Base-by-base conservation (phyloP, 2,113 vertebrate genomes). In the Xenopus borealis region DNA sequence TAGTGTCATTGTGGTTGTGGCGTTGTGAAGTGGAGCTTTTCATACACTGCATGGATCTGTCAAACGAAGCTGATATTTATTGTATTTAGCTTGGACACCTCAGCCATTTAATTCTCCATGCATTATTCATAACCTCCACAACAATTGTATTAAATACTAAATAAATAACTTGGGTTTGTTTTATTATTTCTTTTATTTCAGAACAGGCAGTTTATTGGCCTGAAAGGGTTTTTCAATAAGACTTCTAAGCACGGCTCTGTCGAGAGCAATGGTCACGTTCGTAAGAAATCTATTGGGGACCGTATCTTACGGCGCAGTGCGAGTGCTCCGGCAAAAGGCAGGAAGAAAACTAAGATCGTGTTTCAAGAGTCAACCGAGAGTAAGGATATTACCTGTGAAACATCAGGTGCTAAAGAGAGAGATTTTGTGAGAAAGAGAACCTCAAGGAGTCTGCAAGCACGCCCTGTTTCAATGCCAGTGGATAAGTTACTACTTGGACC, bases 291-390 rank as follows among this genome's bases (percentile, higher is more conserved):
- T 0, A 86, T 96, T 4, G 94, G 95, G 7, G 94, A 97, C 12
- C 92, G 94, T 52, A 87, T 98, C 71, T 91, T 99, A 66, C 91
- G 96, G 0, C 95, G 97, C 78, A 97, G 96, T 0, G 96, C 94
- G 75, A 99, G 97, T 1, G 97, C 97, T 3, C 97, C 97, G 0
- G 94, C 96, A 53, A 98, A 99, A 75, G 96, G 94, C 33, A 90
- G 96, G 59, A 99, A 96, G 83, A 98, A 98, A 83, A 95, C 91
- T 72, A 99, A 98, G 85, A 93, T 93, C 91, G 87, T 89, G 8
- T 82, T 93, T 44, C 88, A 92, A 11, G 97, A 98, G 78, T 86
- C 89, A 57, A 81, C 89, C 0, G 95, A 97, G 3, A 82, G 87
- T 10, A 93, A 90, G 80, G 94, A 93, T 14, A 80, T 87, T 1